phyloP scores from a whole-genome alignment of 2,888 invertebrate genomes.

The Stenurella melanura region DNA sequence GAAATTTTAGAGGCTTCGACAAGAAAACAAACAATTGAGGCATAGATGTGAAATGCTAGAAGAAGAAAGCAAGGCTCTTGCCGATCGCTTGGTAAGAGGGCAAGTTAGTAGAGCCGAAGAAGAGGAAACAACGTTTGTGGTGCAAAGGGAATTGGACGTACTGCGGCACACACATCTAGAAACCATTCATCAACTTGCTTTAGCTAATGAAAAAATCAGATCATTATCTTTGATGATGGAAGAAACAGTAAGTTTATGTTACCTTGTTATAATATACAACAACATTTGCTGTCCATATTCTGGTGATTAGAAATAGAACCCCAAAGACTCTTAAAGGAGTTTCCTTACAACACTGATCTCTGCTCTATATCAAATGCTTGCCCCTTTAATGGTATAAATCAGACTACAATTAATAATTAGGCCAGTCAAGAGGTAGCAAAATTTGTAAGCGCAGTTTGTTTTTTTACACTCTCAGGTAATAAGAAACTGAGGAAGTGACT shows the following conservation, averaged over 20 bases:
- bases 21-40: constrained; percentile 96
- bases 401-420: too few relatives aligned
- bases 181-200: constrained; percentile 90
- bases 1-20: constrained; percentile 81
- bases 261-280: neutral
- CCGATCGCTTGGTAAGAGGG: constrained; percentile 92
- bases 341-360: too few relatives aligned
- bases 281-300: too few relatives aligned
- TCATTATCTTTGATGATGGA: constrained; percentile 87
- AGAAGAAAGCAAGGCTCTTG: constrained; percentile 94
- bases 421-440: too few relatives aligned
- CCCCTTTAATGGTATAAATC: too few relatives aligned
- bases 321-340: too few relatives aligned
- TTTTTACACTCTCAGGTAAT: too few relatives aligned
- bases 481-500: too few relatives aligned
- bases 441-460: too few relatives aligned
- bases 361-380: too few relatives aligned
- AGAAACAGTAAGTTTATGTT: constrained; percentile 78
- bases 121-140: constrained; percentile 90
- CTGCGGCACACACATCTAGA: constrained; percentile 91
- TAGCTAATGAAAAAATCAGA: constrained; percentile 92
- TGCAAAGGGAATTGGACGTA: constrained; percentile 91
- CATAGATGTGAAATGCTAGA: constrained; percentile 97
- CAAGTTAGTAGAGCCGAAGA: constrained; percentile 97
- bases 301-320: too few relatives aligned